These are phyloP conservation scores for Ceyx margarethae DNA, from an alignment of 2,113 vertebrate species.

Conservation along the genomic window DNA sequence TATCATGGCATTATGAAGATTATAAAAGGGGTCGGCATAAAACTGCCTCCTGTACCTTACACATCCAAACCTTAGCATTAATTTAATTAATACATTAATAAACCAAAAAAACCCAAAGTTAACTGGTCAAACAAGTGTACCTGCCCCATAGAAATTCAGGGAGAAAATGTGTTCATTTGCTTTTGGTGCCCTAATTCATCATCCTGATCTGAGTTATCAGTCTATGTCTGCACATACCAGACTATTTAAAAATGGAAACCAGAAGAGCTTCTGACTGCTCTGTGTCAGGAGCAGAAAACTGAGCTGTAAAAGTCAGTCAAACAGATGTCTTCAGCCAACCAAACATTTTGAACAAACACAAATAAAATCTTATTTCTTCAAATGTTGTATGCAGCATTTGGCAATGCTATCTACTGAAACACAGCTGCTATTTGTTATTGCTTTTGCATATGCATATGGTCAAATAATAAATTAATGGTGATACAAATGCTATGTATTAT, in stretches of 20 bases:
- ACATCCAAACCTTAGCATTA: neutral
- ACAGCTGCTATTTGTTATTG: neutral
- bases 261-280: neutral
- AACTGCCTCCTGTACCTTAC: neutral
- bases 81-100: neutral
- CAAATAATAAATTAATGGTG: neutral
- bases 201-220: neutral
- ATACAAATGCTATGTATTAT: neutral
- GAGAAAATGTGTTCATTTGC: neutral
- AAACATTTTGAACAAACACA: neutral
- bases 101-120: neutral
- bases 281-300: fast-evolving
- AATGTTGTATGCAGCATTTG: neutral
- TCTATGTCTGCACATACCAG: neutral
- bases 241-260: neutral
- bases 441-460: neutral
- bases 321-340: neutral
- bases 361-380: neutral
- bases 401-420: neutral
- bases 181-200: neutral
- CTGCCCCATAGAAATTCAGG: neutral
- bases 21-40: neutral
- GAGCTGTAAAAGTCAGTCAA: neutral
- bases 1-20: neutral
- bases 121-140: neutral